Evolutionary conservation across 2,888 invertebrate genomes (phyloP).

Genomic region (Nomada goodeniana): DNA sequence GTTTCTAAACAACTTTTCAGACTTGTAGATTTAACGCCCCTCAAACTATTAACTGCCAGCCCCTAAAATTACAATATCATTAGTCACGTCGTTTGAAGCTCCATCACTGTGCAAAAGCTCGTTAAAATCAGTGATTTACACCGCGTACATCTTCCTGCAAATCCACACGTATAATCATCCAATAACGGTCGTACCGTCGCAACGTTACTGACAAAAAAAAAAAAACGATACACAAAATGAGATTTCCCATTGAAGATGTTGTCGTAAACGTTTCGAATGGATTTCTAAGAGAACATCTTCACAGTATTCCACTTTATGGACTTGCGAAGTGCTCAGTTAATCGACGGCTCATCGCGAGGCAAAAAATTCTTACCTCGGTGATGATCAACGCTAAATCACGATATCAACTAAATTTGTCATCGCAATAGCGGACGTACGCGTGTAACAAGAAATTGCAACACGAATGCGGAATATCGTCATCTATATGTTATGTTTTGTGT

Average conservation of each 20-base stretch:
- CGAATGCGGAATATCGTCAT: not conserved
- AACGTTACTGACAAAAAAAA: not conserved
- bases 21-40: not conserved
- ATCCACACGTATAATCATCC: constrained; percentile 4
- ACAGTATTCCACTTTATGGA: not conserved
- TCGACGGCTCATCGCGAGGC: not conserved
- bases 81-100: not conserved
- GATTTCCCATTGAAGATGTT: too few relatives aligned
- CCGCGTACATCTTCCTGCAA: constrained; percentile 8
- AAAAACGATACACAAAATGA: not conserved
- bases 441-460: not conserved
- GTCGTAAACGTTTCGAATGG: too few relatives aligned
- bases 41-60: constrained; percentile 8
- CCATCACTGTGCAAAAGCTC: constrained; percentile 3
- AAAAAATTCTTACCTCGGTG: not conserved
- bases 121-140: constrained; percentile 17
- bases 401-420: not conserved
- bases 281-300: too few relatives aligned
- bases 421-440: not conserved
- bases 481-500: too few relatives aligned
- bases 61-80: constrained; percentile 33
- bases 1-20: not conserved
- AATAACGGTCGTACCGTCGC: not conserved
- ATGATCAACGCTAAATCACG: not conserved
- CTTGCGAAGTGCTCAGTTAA: not conserved